Base-by-base conservation (phyloP, 2,888 invertebrate genomes). In the Cryptosula pallasiana region DNA sequence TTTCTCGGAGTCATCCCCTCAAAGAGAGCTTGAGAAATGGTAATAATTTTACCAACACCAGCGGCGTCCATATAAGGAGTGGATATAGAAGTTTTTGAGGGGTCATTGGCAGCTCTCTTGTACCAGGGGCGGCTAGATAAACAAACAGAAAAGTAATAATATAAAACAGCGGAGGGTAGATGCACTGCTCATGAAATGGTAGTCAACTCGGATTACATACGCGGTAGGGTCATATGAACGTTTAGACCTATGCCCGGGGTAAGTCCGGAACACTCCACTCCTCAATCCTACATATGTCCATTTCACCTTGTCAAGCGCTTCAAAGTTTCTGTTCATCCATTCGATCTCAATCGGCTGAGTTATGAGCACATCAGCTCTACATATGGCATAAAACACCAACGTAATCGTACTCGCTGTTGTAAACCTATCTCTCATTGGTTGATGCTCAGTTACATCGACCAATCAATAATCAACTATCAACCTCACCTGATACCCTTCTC, bases 41-140 rank as follows among this genome's bases (percentile, higher is more conserved):
- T 85, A 73, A 83, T 82, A 73, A 85, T 85, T 76, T 85, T 85
- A 0, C 85, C 85, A 1, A 84, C 84, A 1, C 85, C 85, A 1
- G 85, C 84, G 20, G 84, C 81, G 75, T 85, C 85, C 82, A 84
- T 83, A 76, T 85, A 85, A 0, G 85, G 84, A 1, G 84, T 84
- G 9, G 85, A 85, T 63, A 85, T 83, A 13, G 84, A 82, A 0
- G 85, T 85, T 75, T 83, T 83, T 74, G 81, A 79, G 0, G 85
- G 85, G 34, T 78, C 78, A 27, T 80, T 79, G 70, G 83, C 80
- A 0, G 85, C 83, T 71, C 84, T 76, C 72, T 80, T 81, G 75
- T 82, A 85, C 85, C 85, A 85, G 0, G 84, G 82, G 35, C 85
- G 79, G 73, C 83, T 83, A 71, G 1, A 74, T 23, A 2, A 63